phyloP scores from a whole-genome alignment of 2,888 invertebrate species.

The Habrosyne pyritoides region DNA sequence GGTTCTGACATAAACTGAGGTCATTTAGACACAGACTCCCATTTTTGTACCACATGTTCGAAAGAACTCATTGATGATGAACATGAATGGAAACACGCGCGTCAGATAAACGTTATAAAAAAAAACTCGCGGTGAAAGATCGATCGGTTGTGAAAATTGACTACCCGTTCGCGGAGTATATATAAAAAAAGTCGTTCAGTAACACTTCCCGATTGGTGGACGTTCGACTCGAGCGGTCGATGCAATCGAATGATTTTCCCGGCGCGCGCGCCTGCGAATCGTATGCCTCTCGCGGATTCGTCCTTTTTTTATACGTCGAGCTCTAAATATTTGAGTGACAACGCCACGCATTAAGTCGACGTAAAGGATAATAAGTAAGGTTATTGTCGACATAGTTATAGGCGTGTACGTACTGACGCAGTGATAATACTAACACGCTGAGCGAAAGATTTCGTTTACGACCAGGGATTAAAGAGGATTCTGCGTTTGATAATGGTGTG shows the following conservation, averaged over 20 bases:
- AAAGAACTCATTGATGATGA: slow-evolving; percentile 43
- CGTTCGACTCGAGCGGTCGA: slow-evolving; percentile 68
- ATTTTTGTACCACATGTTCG: slow-evolving; percentile 54
- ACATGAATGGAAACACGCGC: slow-evolving; percentile 11
- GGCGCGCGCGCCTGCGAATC: slow-evolving; percentile 68
- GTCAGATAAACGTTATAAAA: slow-evolving; percentile 8
- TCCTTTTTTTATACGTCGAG: slow-evolving; percentile 78
- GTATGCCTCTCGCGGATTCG: slow-evolving; percentile 48
- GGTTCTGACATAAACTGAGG: slow-evolving; percentile 41
- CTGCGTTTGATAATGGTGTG: slow-evolving; percentile 65
- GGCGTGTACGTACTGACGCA: slow-evolving; percentile 54
- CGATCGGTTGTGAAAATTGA: slow-evolving; percentile 7
- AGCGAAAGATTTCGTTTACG: slow-evolving; percentile 79
- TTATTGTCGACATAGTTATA: slow-evolving; percentile 69
- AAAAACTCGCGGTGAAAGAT: slow-evolving; percentile 2
- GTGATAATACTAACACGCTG: slow-evolving; percentile 61
- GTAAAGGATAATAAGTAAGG: slow-evolving; percentile 82
- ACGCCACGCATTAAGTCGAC: slow-evolving; percentile 72
- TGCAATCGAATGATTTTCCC: slow-evolving; percentile 70
- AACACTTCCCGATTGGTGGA: slow-evolving; percentile 64
- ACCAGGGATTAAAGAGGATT: slow-evolving; percentile 75
- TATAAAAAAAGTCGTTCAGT: slow-evolving; percentile 25
- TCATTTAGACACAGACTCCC: slow-evolving; percentile 34
- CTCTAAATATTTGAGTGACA: slow-evolving; percentile 78
- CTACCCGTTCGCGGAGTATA: background rate